These are phyloP conservation scores for Nasonia oneida DNA, from an alignment of 2,888 invertebrate genomes.

Conservation along the genomic window DNA sequence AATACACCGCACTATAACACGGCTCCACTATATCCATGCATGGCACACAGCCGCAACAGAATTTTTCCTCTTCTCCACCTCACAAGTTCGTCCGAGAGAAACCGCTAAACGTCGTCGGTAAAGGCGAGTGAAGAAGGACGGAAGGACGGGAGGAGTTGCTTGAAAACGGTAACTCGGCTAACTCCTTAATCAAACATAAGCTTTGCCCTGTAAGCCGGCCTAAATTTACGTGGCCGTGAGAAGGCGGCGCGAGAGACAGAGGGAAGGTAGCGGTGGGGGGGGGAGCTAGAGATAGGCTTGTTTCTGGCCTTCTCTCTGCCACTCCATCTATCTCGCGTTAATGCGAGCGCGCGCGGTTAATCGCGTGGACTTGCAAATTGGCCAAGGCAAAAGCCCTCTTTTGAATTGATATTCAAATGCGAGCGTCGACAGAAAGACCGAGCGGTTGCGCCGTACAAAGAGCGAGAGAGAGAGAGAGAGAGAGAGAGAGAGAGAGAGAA, in stretches of 20 bases:
- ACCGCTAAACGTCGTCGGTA: neutral
- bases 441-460: neutral
- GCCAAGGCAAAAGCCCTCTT: constrained; percentile 26
- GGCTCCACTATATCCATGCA: neutral
- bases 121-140: neutral
- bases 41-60: neutral
- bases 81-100: neutral
- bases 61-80: neutral
- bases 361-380: constrained; percentile 71
- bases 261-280: neutral
- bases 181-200: constrained; percentile 74
- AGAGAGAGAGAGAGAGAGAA: neutral
- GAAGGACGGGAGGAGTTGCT: constrained; percentile 45
- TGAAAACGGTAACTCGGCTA: constrained; percentile 67
- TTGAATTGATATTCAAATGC: constrained; percentile 59
- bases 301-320: neutral
- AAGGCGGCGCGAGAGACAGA: neutral
- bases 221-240: constrained; percentile 65
- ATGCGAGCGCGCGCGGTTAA: constrained; percentile 51
- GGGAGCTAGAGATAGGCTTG: constrained; percentile 9
- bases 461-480: too few species aligned
- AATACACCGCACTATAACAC: neutral
- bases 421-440: constrained; percentile 30
- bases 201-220: constrained; percentile 70
- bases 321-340: constrained; percentile 20